Evolutionary conservation across 2,797 vertebrate species (phyloP).

Genomic region (Lycodopsis pacificus): DNA sequence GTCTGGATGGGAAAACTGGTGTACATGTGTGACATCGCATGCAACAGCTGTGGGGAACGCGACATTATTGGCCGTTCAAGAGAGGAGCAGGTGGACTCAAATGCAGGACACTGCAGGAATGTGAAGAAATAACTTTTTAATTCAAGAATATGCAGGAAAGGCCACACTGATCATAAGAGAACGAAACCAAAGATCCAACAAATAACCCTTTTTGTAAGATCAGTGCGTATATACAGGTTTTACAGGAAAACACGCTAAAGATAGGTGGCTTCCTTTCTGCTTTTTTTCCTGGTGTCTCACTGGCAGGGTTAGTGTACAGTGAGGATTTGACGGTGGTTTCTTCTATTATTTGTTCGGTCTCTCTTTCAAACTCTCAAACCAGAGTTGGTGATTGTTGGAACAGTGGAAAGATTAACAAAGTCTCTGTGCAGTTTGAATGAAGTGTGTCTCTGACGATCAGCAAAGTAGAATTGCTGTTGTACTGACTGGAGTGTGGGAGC

Average conservation of each 20-base stretch:
- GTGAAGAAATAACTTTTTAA: neutral
- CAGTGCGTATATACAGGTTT: neutral
- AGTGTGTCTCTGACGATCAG: neutral
- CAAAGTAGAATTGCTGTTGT: neutral
- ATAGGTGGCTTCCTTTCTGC: neutral
- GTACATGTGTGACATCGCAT: neutral
- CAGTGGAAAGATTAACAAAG: neutral
- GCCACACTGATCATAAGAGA: neutral
- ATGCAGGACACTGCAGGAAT: neutral
- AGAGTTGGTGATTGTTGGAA: neutral
- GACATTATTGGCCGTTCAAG: neutral
- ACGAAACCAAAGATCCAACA: neutral
- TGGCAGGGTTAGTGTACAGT: neutral
- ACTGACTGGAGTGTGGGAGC: neutral
- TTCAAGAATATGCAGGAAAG: too few relatives aligned
- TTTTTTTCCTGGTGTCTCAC: neutral
- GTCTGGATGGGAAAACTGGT: slow-evolving; percentile 7
- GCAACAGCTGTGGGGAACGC: neutral
- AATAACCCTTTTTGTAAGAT: neutral
- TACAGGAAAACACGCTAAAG: neutral
- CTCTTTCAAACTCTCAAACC: neutral
- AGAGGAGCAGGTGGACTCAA: neutral
- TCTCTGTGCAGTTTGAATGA: neutral
- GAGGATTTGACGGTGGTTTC: neutral
- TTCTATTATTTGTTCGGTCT: neutral